Base-by-base conservation (phyloP, 2,113 vertebrate species). In the Scophthalmus maximus region DNA sequence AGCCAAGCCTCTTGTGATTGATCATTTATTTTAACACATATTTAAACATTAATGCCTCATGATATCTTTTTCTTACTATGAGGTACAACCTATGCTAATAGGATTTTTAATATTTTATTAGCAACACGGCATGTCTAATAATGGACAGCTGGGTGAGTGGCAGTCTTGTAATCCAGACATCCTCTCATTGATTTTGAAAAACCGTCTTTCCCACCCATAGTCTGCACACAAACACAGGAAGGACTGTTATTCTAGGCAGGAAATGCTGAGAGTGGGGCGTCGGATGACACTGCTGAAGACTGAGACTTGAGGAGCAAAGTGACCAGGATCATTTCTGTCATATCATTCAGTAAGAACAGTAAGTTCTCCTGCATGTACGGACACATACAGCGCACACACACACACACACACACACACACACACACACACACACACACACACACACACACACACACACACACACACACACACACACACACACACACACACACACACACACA, bases 231-330 rank as follows among this genome's bases (percentile, higher is more conserved):
- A 46, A 81, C 52, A 75, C 52, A 79, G 85, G 78, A 87, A 87
- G 82, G 68, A 42, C 59, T 72, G 77, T 88, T 90, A 78, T 90
- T 82, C 38, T 17, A 42, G 58, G 63, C 58, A 88, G 87, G 84
- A 90, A 86, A 71, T 67, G 15, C 79, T 75, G 25, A 65, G 27
- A 78, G 23, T 47, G 8, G 23, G 52, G 44, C 30, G 52, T 59
- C 32, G 68, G 34, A 83, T 46, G 61, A 79, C 57, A 55, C 52
- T 65, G 32, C 32, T n/a, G 27, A 49, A 75, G 40, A 57, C 20
- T 66, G 7, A n/a, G n/a, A n/a, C n/a, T n/a, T n/a, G n/a, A 14
- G 38, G 55, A 44, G 30, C 18, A 1, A 71, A 55, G 44, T 36
- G 46, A 53, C 51, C 14, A 22, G 3, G 34, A 36, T 36, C 34